phyloP scores from a whole-genome alignment of 1,140 invertebrate genomes.

The Ganaspis sp. region DNA sequence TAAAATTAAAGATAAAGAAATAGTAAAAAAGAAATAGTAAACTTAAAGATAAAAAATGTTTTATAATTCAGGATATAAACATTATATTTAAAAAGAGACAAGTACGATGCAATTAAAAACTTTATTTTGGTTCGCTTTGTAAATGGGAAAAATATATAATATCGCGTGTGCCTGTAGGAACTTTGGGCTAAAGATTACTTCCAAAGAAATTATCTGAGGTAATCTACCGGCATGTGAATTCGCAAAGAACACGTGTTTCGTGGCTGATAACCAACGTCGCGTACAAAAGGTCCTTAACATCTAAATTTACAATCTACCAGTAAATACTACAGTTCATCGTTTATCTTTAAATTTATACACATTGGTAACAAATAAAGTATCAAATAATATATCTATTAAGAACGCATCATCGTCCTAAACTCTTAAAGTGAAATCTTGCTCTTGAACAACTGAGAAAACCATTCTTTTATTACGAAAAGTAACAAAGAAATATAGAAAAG shows the following conservation, averaged over 20 bases:
- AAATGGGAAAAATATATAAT: constrained; percentile 74
- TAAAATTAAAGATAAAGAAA: too few relatives aligned
- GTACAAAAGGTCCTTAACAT: constrained; percentile 54
- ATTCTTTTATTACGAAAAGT: too few relatives aligned
- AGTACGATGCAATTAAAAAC: constrained; percentile 61
- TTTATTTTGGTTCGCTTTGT: constrained; percentile 73
- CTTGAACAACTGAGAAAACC: too few relatives aligned
- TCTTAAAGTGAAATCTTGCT: too few relatives aligned
- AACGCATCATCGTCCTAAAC: too few relatives aligned
- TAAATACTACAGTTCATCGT: constrained; percentile 35
- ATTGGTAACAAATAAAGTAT: constrained; percentile 72
- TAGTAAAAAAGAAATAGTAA: background rate
- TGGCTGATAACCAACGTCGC: constrained; percentile 46
- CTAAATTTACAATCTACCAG: constrained; percentile 36
- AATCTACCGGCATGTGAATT: constrained; percentile 36
- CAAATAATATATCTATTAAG: constrained; percentile 57
- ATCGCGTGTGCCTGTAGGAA: constrained; percentile 72
- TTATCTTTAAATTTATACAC: constrained; percentile 65
- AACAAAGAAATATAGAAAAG: too few relatives aligned
- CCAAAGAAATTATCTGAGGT: constrained; percentile 54
- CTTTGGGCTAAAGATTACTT: constrained; percentile 72
- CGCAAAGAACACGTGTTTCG: constrained; percentile 37
- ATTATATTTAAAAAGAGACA: too few relatives aligned
- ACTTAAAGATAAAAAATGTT: too few relatives aligned
- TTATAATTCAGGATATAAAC: too few relatives aligned